Conservation (phyloP, 2,888 invertebrate species). For the Phymatocera aterrima region DNA sequence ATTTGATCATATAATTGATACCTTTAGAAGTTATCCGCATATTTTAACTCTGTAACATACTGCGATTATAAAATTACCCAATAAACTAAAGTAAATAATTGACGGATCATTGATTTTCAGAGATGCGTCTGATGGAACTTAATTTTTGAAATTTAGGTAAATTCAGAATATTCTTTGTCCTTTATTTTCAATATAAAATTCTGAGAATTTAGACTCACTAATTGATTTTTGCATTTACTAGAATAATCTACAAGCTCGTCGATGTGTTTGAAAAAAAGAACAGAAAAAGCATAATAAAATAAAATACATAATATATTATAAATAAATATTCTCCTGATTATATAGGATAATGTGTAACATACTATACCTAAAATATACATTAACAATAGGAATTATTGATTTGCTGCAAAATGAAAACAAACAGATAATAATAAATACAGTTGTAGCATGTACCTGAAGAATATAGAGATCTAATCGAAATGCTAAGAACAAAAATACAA, state of each 20-base stretch:
- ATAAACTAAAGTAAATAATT: no score
- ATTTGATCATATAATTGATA: no score
- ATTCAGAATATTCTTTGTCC: no score
- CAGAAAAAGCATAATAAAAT: background rate
- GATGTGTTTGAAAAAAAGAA: background rate
- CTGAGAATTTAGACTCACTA: no score
- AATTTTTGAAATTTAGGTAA: no score
- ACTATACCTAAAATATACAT: background rate
- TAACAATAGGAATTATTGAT: background rate
- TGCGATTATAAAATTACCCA: no score
- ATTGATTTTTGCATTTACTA: background rate
- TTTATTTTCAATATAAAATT: no score
- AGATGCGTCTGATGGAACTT: no score
- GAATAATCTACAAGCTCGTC: background rate
- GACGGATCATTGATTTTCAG: no score
- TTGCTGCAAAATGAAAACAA: background rate
- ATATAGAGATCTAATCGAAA: background rate
- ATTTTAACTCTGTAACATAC: no score
- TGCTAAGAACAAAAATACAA: background rate
- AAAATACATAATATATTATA: background rate
- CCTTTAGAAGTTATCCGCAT: no score
- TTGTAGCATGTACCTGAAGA: slow-evolving; percentile 42
- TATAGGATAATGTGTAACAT: background rate
- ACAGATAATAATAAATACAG: slow-evolving; percentile 14
- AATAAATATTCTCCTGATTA: background rate